Base-by-base conservation (phyloP, 2,113 vertebrate genomes). In the Azemiops feae region DNA sequence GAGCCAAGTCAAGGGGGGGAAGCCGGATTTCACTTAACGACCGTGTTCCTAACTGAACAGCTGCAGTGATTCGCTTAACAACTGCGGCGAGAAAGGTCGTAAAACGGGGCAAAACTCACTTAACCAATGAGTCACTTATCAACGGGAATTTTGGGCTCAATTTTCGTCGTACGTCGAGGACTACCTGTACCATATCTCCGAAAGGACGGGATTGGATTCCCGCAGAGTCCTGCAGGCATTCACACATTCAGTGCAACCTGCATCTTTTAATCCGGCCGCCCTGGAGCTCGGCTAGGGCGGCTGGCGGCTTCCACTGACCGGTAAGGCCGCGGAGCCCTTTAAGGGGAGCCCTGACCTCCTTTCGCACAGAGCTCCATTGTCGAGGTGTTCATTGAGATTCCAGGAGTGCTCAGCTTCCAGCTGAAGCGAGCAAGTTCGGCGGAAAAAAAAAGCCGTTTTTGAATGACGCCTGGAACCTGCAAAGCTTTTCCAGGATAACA, bases 311-410 rank as follows among this genome's bases (percentile, higher is more conserved):
- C 52, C 43, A 52, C 1, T 3, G 4, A 4, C 2, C 7, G 14
- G 86, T 14, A 2, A 22, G 30, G 52, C 53, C 4, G 34, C 18
- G 30, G 45, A 14, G 85, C 53, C 74, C 39, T 9, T 60, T 39
- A 10, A 57, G 74, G 47, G 43, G 20, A 30, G 88, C 90, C 89
- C 3, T 95, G 95, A 91, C 92, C 93, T 94, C 94, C 27, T 94
- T 95, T 88, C 27, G 20, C 55, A 96, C 91, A 94, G 92, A 89
- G 7, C 22, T 69, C 95, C 94, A 92, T 88, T 95, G 93, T 95
- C 91, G 88, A 9, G 39, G 3, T 0, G 4, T 90, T 92, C 92
- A 95, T 94, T 95, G 43, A 94, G 85, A 95, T 94, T 94, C 93
- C 16, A 54, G 27, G 43, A 91, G 87, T 60, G 64, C 90, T 50